Evolutionary conservation across 2,888 invertebrate genomes (phyloP).

Genomic region (Caenorhabditis wallacei): DNA sequence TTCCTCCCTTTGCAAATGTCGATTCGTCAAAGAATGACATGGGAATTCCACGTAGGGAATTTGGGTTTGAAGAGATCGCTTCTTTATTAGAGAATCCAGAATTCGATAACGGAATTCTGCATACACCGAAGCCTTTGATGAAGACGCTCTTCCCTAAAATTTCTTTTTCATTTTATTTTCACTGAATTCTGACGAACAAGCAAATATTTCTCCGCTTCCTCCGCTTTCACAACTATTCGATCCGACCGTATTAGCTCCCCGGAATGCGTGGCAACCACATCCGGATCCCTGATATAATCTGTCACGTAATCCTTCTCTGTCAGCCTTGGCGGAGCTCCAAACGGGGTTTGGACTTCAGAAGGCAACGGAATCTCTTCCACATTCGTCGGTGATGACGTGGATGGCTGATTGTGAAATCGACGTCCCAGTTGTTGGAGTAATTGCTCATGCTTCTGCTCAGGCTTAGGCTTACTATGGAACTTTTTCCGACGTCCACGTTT

Average conservation of each 20-base stretch:
- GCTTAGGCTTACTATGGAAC: not conserved
- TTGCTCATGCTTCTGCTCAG: not conserved
- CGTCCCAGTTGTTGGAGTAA: slow-evolving; percentile 25
- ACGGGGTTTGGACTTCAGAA: not conserved
- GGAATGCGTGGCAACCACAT: slow-evolving; percentile 18
- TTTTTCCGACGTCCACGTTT: slow-evolving; percentile 33
- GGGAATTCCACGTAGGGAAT: slow-evolving; percentile 39
- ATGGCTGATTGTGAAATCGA: slow-evolving; percentile 24
- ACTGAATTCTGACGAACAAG: not conserved
- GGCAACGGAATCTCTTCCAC: slow-evolving; percentile 32
- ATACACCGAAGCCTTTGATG: not conserved
- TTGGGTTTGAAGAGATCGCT: slow-evolving; percentile 18
- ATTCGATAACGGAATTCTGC: slow-evolving; percentile 23
- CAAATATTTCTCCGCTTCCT: slow-evolving; percentile 39
- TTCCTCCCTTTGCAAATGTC: not conserved
- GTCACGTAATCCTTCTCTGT: slow-evolving; percentile 27
- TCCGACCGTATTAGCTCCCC: slow-evolving; percentile 15
- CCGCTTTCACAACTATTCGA: slow-evolving; percentile 23
- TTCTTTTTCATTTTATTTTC: too few relatives aligned
- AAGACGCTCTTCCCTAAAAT: too few relatives aligned
- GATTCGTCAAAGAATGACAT: not conserved
- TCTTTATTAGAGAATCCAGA: slow-evolving; percentile 1
- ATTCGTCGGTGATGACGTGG: slow-evolving; percentile 8
- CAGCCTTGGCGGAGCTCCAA: slow-evolving; percentile 12
- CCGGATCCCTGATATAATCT: slow-evolving; percentile 41